Percentiles rank a stretch among this genome's conserved stretches.
These are phyloP conservation scores for Lucilia cuprina DNA, from an alignment of 1,140 invertebrate species.

Conservation along the genomic window DNA sequence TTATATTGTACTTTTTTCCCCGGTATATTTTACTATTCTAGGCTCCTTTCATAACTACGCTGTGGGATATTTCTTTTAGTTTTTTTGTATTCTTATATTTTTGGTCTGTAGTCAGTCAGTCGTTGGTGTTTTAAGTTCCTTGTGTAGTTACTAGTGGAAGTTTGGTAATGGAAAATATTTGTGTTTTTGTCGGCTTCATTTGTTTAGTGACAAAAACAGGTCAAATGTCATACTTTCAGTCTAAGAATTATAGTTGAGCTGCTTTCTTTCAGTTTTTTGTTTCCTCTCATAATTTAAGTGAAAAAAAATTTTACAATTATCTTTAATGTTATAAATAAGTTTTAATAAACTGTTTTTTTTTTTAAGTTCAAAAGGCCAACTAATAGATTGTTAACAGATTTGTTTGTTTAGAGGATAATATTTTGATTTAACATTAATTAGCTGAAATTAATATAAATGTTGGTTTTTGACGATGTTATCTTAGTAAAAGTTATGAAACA, in stretches of 20 bases:
- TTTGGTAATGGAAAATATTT: neutral
- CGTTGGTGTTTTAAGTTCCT: neutral
- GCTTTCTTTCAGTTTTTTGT: neutral
- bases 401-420: neutral
- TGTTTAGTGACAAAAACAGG: slow-evolving; percentile 13
- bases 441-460: neutral
- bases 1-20: neutral
- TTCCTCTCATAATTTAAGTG: neutral
- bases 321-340: slow-evolving; percentile 9
- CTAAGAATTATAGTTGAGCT: neutral
- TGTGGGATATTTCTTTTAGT: slow-evolving; percentile 20
- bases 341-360: neutral
- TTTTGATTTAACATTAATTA: neutral
- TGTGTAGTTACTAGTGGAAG: neutral
- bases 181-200: neutral
- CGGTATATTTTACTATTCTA: neutral
- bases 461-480: neutral
- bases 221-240: slow-evolving; percentile 21
- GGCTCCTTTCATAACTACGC: neutral
- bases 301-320: neutral
- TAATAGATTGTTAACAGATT: neutral
- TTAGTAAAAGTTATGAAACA: neutral
- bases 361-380: neutral
- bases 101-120: neutral
- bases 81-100: neutral